Conservation (phyloP, 2,888 invertebrate species). For the Scaptomyza flava region DNA sequence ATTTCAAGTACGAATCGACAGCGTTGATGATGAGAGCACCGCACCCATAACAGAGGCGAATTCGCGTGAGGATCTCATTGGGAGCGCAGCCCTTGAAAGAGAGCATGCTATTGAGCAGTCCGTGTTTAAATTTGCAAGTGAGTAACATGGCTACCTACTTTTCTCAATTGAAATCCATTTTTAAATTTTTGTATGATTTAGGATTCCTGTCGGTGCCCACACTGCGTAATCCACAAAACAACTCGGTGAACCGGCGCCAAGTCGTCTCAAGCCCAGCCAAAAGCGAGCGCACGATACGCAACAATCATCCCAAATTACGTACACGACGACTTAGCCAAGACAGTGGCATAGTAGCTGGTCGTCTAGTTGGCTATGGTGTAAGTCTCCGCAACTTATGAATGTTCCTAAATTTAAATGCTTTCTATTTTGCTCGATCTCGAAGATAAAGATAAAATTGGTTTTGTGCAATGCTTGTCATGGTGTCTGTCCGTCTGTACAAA, state of each 20-base stretch:
- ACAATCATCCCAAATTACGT: constrained; percentile 59
- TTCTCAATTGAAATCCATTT: neutral
- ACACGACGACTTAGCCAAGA: constrained; percentile 83
- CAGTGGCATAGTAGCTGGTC: constrained; percentile 82
- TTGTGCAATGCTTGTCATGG: no score
- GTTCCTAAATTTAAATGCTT: neutral
- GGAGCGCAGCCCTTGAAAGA: constrained; percentile 53
- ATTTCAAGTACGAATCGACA: constrained; percentile 78
- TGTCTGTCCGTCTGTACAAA: no score
- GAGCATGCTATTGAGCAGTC: constrained; percentile 44
- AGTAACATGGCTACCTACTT: neutral
- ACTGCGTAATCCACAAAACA: constrained; percentile 71
- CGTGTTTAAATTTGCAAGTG: constrained; percentile 71
- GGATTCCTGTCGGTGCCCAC: constrained; percentile 83
- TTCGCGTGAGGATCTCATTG: constrained; percentile 81
- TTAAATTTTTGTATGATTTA: constrained; percentile 8
- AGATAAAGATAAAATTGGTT: no score
- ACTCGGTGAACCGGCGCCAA: constrained; percentile 68
- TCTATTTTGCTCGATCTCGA: neutral
- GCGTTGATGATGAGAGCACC: constrained; percentile 76
- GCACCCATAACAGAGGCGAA: constrained; percentile 77
- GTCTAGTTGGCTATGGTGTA: constrained; percentile 73
- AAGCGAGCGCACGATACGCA: constrained; percentile 72
- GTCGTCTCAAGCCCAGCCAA: constrained; percentile 83
- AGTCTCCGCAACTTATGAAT: constrained; percentile 27